Conservation (phyloP, 1,140 invertebrate species). For the Dinothrombium tinctorium region DNA sequence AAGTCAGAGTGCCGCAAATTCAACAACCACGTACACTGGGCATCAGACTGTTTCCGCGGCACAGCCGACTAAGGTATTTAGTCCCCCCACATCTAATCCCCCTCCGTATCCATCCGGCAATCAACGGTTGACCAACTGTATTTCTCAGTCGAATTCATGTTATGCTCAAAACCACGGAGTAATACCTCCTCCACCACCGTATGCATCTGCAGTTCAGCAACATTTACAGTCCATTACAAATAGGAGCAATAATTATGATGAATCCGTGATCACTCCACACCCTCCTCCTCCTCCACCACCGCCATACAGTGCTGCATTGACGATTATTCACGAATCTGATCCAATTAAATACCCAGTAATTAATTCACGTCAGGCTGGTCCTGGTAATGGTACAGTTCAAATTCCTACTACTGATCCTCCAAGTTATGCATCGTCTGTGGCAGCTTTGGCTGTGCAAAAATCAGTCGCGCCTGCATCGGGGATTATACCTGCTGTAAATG, state of each 20-base stretch:
- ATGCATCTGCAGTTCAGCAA: slow-evolving; percentile 8
- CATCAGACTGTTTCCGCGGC: too few relatives aligned
- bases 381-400: slow-evolving; percentile 31
- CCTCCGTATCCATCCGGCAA: neutral
- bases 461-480: slow-evolving; percentile 21
- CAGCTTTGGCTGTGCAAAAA: slow-evolving; percentile 44
- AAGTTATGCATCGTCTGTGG: slow-evolving; percentile 72
- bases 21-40: neutral
- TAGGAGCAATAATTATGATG: neutral
- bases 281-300: slow-evolving; percentile 20
- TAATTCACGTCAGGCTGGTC: too few relatives aligned
- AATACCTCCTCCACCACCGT: slow-evolving; percentile 14
- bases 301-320: slow-evolving; percentile 10
- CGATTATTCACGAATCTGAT: neutral
- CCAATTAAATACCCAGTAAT: too few relatives aligned
- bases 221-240: slow-evolving; percentile 7
- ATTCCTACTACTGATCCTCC: slow-evolving; percentile 51
- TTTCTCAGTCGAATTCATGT: too few relatives aligned
- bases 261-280: too few relatives aligned
- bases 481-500: neutral
- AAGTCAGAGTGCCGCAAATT: neutral
- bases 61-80: too few relatives aligned
- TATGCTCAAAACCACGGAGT: neutral
- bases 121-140: neutral
- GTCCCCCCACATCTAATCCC: too few relatives aligned